Evolutionary conservation across 2,113 vertebrate genomes (phyloP), one percentile per base, ranked within the genome.

Genomic region (Turdus rufiventris): DNA sequence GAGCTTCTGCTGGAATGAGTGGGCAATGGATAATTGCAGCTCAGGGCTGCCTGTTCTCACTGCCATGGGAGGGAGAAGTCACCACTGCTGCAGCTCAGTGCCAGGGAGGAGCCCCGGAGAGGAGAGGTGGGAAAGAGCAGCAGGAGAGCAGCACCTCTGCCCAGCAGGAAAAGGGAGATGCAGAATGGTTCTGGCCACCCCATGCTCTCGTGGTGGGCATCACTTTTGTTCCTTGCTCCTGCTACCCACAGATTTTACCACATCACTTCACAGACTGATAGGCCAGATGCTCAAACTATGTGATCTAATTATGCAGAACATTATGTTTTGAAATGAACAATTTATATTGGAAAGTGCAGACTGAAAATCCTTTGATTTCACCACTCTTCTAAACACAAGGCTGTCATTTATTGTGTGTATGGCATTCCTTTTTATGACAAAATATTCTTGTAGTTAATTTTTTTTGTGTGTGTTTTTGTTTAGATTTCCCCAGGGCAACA

Each of bases 221-320:
- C 50, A 0, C 20, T 66, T 66, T 29, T 63, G 61, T 42, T 60
- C 68, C 4, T 25, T 82, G 42, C 18, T 93, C 83, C 62, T 51
- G 1, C 56, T 77, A 60, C 40, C 54, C 84, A 42, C 28, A 48
- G 83, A 65, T 87, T 84, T 93, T 36, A 68, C 40, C 62, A 58
- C 51, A 62, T 62, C 78, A n/a, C 70, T 88, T 88, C 71, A 56
- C 68, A 85, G 65, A 50, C 67, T 53, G 89, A 91, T 40, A 58
- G 91, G 78, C 78, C 94, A 91, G 81, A 93, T 87, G 81, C 87
- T 82, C 62, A 67, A 43, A 71, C 63, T 85, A 47, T 61, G 68
- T 53, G 61, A 92, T 94, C 91, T 93, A 91, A 96, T 95, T 93
- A 95, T 29, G 85, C 74, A 85, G 47, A 95, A 66, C 75, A 40